Base-by-base conservation (phyloP, 2,888 invertebrate species). In the Monochamus alternatus region DNA sequence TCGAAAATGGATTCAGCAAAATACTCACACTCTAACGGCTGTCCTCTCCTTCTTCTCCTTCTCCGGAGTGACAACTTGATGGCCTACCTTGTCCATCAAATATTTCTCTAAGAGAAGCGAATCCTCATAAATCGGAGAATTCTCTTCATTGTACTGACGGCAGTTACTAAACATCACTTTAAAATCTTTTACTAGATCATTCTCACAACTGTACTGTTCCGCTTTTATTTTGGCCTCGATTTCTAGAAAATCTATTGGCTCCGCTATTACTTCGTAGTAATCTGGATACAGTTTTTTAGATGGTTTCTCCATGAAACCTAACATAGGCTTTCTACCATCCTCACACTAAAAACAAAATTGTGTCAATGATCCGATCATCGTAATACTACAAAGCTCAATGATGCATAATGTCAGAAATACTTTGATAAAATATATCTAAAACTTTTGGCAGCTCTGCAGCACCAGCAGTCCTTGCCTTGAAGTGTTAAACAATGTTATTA, bases 81-180 rank as follows among this genome's bases (percentile, higher is more conserved):
- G 96, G 82, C 93, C 94, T 0, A 97, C 91, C 87, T 96, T 96
- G 75, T 96, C 95, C 87, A 93, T 93, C 79, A 98, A 90, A 5
- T 96, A 93, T 78, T 94, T 93, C 86, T 98, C 98, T 72, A 99
- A 90, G 43, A 94, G 92, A 85, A 94, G 96, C 2, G 98, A 98
- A 89, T 98, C 98, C 84, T 97, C 96, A 85, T 97, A 98, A 81
- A 99, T 98, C 87, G 95, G 93, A 0, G 98, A 99, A 9, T 96
- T 95, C 88, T 98, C 96, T 89, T 99, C 98, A 87, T 99, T 99
- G 89, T 97, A 99, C 82, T 96, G 96, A 0, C 98, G 95, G 85
- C 99, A 99, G 89, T 99, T 99, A 75, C 94, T 93, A 89, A 99
- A 99, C 98, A 99, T 98, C n/a, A 98, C 90, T 81, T 95, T 91